Base-by-base conservation (phyloP, 2,113 vertebrate genomes). In the Tupaia chinensis region DNA sequence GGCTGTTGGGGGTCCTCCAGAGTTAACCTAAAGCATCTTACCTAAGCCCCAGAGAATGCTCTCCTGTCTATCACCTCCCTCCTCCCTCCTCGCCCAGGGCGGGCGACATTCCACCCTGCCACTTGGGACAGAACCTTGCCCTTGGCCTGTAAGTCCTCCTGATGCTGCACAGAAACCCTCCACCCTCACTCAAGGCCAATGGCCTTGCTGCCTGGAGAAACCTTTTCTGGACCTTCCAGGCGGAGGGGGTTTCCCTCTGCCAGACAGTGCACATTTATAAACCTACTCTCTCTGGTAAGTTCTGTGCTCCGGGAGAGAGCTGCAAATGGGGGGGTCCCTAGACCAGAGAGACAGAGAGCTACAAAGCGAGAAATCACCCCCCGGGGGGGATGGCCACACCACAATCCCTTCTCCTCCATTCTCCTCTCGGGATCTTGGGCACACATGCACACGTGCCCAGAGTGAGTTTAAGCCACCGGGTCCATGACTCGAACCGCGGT, bases 181-280 rank as follows among this genome's bases (percentile, higher is more conserved):
- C 5, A 32, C 7, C 65, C 20, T 7, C n/a, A 1, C 20, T 7
- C n/a, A 1, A 81, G 54, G 27, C 60, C 6, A 32, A 0, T 44
- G 60, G 5, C 34, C 11, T 2, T 20, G 7, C 29, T 27, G 76
- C 23, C 70, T 17, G 3, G 34, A 63, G 69, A 54, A 73, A 20
- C 0, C 13, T 0, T 10, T 15, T 0, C 27, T 34, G 44, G 73
- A 69, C 19, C 79, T 63, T 1, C 32, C 9, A 17, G 10, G 4
- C 63, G 3, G 23, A 32, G 9, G 10, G 17, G 2, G 1, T 29
- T 14, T 34, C 0, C 53, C 58, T 34, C 20, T 1, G 9, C 7
- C 2, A 13, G 32, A 17, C 4, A 7, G 22, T 3, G 7, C 11
- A 0, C 3, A 12, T 53, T 0, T 14, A 1, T 27, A 13, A 13